Conservation (phyloP, 2,797 vertebrate species). For the Gastrophryne carolinensis region DNA sequence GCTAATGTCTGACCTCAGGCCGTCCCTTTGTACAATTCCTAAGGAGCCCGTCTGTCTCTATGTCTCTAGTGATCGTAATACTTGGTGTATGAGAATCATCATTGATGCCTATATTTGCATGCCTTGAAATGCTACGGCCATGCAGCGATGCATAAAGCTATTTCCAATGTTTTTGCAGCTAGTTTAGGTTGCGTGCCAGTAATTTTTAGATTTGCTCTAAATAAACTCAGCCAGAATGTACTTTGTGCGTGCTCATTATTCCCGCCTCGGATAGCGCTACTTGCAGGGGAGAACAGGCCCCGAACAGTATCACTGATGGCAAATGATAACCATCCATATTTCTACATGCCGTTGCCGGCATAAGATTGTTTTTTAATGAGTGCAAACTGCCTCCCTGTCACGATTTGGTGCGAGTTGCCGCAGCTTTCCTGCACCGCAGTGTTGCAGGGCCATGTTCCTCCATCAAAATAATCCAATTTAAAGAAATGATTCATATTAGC, state of each 20-base stretch:
- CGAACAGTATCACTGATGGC: background rate
- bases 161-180: background rate
- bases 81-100: too few relatives aligned
- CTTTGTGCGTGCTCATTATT: slow-evolving; percentile 18
- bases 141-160: background rate
- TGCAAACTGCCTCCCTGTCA: slow-evolving; percentile 49
- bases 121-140: background rate
- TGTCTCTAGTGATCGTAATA: too few relatives aligned
- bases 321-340: slow-evolving; percentile 41
- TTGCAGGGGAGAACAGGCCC: slow-evolving; percentile 10
- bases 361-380: slow-evolving; percentile 60
- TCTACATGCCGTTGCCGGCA: slow-evolving; percentile 47
- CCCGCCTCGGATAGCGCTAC: background rate
- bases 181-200: background rate
- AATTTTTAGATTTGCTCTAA: slow-evolving; percentile 18
- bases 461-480: slow-evolving; percentile 72
- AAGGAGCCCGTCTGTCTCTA: too few relatives aligned
- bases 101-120: too few relatives aligned
- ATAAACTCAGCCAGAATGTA: slow-evolving; percentile 8
- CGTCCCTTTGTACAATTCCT: too few relatives aligned
- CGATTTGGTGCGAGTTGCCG: slow-evolving; percentile 57
- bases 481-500: slow-evolving; percentile 71
- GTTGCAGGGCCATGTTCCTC: slow-evolving; percentile 60
- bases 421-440: slow-evolving; percentile 57
- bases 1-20: too few relatives aligned